A percentile compares a stretch with the other conserved stretches of the same genome.
Evolutionary conservation across 2,797 vertebrate genomes (phyloP).

Genomic region (Rhabdophis nuchalis): DNA sequence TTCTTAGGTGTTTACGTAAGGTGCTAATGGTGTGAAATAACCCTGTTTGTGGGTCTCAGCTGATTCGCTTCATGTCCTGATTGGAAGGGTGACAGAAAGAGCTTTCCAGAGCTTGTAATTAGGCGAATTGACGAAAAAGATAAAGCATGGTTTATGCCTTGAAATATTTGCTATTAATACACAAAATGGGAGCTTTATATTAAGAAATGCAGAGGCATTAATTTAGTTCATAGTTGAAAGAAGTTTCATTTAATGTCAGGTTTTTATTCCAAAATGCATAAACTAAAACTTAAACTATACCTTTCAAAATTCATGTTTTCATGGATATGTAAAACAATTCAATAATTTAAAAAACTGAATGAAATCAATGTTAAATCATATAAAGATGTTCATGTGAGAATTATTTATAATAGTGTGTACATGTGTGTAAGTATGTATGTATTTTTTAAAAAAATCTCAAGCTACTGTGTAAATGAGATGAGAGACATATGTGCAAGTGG

Average conservation of each 20-base stretch:
- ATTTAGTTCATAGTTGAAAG: neutral
- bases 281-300: neutral
- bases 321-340: neutral
- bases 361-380: neutral
- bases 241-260: neutral
- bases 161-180: neutral
- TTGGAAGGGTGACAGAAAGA: neutral
- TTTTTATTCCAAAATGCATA: neutral
- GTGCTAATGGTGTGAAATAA: slow-evolving; percentile 9
- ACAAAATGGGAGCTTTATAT: neutral
- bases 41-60: neutral
- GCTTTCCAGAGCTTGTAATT: neutral
- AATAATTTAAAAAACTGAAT: neutral
- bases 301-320: neutral
- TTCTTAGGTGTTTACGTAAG: neutral
- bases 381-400: neutral
- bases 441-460: neutral
- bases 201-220: neutral
- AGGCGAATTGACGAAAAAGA: neutral
- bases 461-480: neutral
- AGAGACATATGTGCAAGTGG: neutral
- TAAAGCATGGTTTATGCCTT: neutral
- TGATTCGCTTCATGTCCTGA: neutral
- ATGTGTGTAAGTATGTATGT: neutral
- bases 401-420: neutral